Evolutionary conservation across 2,888 invertebrate species (phyloP), one percentile per base, ranked within the genome.

Genomic region (Xylota sylvarum): DNA sequence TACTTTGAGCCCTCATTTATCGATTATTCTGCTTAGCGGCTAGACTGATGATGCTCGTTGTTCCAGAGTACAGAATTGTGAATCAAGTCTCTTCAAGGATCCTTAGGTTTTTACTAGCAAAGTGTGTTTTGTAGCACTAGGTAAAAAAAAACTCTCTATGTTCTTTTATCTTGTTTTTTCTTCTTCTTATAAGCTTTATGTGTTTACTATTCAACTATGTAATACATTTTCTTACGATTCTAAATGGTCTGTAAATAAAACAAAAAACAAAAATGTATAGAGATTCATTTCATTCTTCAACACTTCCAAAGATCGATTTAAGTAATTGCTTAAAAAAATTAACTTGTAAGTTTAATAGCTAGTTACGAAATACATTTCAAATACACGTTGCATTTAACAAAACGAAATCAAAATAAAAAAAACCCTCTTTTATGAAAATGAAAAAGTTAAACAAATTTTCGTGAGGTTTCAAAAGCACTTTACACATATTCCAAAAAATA

Each of bases 331-430:
- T 43, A 12, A 37, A 10, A 12, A 14, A 14, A 3, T 4, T 4
- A 14, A n/a, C 35, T 9, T 43, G 43, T 43, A 43, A 43, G 14
- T 14, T 43, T 43, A 48, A 17, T 48, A 23, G 9, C 12, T 23
- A 50, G 23, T 23, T 23, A 19, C 23, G 50, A 50, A 46, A 56
- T 46, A 62, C 7, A 40, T 30, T 70, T 69, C 62, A 30, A 43
- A 32, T 23, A 12, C 70, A 10, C 10, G 7, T 60, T 74, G 37
- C 27, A 69, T 35, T 88, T 73, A 65, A 58, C 65, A 73, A 64
- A 89, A 89, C 88, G 87, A 88, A 89, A 88, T 72, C 82, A 87
- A 84, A 89, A 88, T 72, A 81, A 87, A 84, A 89, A 89, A 85
- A 88, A 86, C 23, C 4, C 19, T 58, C 23, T 37, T 58, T 55